phyloP scores from a whole-genome alignment of 1,140 invertebrate species.

The Rhyzopertha dominica region DNA sequence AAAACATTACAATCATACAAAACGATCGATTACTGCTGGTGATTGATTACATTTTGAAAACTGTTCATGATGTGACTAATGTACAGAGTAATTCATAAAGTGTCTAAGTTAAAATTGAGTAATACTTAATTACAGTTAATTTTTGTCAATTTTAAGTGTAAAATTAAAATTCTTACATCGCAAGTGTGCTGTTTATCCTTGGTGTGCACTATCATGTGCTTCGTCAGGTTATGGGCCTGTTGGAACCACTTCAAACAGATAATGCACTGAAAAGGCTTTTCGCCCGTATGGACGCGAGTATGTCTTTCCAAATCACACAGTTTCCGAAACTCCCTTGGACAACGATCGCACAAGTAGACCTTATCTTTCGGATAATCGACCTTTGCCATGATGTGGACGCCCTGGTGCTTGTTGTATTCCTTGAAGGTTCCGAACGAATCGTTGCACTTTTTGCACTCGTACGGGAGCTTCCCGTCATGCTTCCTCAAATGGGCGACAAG shows the following conservation, averaged over 20 bases:
- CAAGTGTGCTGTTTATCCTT: conserved; percentile 78
- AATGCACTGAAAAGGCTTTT: conserved; percentile 62
- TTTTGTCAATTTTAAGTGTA: no score
- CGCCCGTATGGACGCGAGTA: conserved; percentile 52
- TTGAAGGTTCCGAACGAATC: conserved; percentile 25
- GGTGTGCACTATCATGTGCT: conserved; percentile 76
- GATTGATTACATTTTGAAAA: no score
- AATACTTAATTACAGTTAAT: no score
- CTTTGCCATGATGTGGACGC: conserved; percentile 30
- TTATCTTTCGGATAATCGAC: conserved; percentile 12
- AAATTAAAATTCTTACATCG: no score
- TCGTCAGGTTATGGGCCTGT: conserved; percentile 81
- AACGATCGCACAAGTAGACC: conserved; percentile 30
- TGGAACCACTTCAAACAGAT: conserved; percentile 74
- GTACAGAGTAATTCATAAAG: no score
- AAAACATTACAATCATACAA: no score
- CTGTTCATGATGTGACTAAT: no score
- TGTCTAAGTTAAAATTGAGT: no score
- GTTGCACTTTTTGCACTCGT: conserved; percentile 33
- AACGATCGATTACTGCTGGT: no score
- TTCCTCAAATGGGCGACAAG: conserved; percentile 14
- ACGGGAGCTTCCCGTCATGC: conserved; percentile 32
- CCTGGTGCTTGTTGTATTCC: conserved; percentile 25
- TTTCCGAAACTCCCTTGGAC: conserved; percentile 36
- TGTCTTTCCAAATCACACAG: conserved; percentile 40